phyloP scores from a whole-genome alignment of 2,113 vertebrate species.

The Oxygymnocypris stewartii region DNA sequence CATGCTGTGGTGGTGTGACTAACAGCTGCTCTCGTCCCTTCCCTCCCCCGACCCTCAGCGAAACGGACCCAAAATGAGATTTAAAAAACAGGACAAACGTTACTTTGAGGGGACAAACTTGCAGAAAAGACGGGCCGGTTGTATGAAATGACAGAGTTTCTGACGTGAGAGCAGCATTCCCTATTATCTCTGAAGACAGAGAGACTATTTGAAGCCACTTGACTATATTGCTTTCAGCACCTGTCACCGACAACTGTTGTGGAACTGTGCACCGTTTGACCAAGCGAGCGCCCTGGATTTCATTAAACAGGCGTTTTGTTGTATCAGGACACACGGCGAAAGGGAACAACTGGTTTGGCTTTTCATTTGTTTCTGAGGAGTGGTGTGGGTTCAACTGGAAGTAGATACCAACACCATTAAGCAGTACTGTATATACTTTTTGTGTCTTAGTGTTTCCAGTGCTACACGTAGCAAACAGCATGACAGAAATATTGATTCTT shows the following conservation, averaged over 20 bases:
- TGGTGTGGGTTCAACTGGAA: constrained; percentile 56
- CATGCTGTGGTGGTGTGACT: constrained; percentile 48
- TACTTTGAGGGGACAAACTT: constrained; percentile 22
- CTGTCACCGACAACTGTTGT: constrained; percentile 92
- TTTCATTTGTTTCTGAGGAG: constrained; percentile 44
- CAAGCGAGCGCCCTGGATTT: constrained; percentile 73
- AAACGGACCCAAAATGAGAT: constrained; percentile 49
- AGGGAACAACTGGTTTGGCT: constrained; percentile 67
- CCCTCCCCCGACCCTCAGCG: constrained; percentile 14
- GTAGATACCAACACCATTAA: constrained; percentile 55
- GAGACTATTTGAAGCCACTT: constrained; percentile 83
- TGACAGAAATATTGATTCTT: constrained; percentile 74
- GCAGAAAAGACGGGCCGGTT: constrained; percentile 1
- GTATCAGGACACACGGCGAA: constrained; percentile 59
- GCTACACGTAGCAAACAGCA: constrained; percentile 54
- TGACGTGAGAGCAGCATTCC: constrained; percentile 49
- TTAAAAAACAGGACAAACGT: constrained; percentile 15
- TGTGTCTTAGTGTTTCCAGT: constrained; percentile 59
- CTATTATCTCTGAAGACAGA: constrained; percentile 77
- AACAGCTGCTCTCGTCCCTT: constrained; percentile 46
- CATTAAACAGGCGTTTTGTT: constrained; percentile 80
- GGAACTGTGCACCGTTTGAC: constrained; percentile 75
- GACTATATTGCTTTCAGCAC: constrained; percentile 84
- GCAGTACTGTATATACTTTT: constrained; percentile 46
- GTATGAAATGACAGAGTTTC: constrained; percentile 39